These are phyloP conservation scores for Allobates femoralis DNA, from an alignment of 2,797 vertebrate genomes.

Conservation along the genomic window DNA sequence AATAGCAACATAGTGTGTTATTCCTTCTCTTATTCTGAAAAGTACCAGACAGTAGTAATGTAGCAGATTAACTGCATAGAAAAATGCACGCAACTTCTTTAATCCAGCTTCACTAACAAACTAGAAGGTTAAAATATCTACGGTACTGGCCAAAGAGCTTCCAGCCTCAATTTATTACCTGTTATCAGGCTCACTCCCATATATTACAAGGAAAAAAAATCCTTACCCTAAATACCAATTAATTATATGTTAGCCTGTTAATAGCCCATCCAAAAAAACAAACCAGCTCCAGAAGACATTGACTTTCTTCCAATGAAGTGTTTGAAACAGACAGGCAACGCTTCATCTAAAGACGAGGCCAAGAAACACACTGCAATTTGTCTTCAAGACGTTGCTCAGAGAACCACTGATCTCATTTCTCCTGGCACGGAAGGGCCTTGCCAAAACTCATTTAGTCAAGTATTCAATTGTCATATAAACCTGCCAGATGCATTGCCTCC, in stretches of 20 bases:
- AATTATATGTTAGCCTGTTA: slow-evolving; percentile 14
- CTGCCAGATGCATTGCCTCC: slow-evolving; percentile 48
- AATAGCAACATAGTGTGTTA: too few relatives aligned
- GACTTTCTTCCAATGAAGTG: slow-evolving; percentile 47
- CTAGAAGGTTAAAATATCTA: not conserved
- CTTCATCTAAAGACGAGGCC: slow-evolving; percentile 27
- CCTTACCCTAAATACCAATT: not conserved
- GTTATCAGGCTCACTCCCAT: not conserved
- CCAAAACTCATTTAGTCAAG: slow-evolving; percentile 53
- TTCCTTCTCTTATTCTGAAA: too few relatives aligned
- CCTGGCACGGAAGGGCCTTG: slow-evolving; percentile 46
- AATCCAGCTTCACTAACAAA: not conserved
- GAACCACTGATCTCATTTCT: slow-evolving; percentile 55
- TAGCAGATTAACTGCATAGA: not conserved
- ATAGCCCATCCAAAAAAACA: slow-evolving; percentile 34
- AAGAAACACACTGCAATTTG: slow-evolving; percentile 58
- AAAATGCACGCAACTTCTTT: not conserved
- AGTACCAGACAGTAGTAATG: too few relatives aligned
- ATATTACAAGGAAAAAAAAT: not conserved
- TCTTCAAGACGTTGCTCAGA: slow-evolving; percentile 54
- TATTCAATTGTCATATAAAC: slow-evolving; percentile 52
- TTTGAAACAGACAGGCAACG: slow-evolving; percentile 36
- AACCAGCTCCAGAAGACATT: slow-evolving; percentile 28
- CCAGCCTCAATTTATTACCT: not conserved
- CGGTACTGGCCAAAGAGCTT: not conserved